Evolutionary conservation across 2,113 vertebrate genomes (phyloP).

Genomic region (Myanophis thanlyinensis): DNA sequence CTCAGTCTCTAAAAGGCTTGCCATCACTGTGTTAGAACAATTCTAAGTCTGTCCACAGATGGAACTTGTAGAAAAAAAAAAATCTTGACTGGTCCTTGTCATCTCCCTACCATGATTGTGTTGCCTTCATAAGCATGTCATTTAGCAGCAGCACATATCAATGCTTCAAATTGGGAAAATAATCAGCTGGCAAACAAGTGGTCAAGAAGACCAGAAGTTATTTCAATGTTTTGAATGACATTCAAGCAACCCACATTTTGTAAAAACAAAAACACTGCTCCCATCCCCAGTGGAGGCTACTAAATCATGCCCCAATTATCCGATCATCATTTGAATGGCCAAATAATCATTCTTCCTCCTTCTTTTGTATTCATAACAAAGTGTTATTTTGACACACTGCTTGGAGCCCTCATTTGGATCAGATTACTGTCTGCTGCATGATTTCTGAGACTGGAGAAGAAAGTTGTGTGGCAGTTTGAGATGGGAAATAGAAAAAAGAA

Average conservation of each 20-base stretch:
- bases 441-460: background rate
- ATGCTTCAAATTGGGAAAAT: background rate
- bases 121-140: background rate
- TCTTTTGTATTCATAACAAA: background rate
- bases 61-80: conserved; percentile 20
- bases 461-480: background rate
- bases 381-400: background rate
- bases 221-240: background rate
- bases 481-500: background rate
- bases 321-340: background rate
- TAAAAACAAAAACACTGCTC: background rate
- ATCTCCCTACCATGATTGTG: background rate
- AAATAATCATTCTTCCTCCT: background rate
- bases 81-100: background rate
- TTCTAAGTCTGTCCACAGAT: conserved; percentile 12
- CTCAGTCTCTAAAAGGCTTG: too few relatives aligned
- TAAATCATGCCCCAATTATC: background rate
- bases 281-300: background rate
- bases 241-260: background rate
- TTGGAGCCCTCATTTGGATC: background rate
- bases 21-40: conserved; percentile 16
- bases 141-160: background rate
- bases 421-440: background rate
- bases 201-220: background rate
- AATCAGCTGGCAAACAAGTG: background rate